Evolutionary conservation across 2,888 invertebrate genomes (phyloP).

Genomic region (Athalia rosae): DNA sequence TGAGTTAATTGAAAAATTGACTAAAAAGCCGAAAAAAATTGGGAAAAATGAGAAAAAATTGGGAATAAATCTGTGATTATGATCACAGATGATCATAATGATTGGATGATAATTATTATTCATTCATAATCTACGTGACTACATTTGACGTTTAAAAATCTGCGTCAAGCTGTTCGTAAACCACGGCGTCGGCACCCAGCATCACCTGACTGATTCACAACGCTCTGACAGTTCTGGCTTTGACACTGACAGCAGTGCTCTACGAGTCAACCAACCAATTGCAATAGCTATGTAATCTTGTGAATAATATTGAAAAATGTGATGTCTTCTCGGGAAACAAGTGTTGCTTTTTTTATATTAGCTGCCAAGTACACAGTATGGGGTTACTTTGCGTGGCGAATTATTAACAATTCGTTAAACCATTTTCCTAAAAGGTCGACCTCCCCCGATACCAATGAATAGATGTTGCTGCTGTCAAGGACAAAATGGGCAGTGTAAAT

Average conservation of each 20-base stretch:
- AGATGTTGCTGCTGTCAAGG: constrained; percentile 39
- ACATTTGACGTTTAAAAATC: no score
- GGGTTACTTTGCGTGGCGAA: constrained; percentile 61
- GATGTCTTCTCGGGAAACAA: constrained; percentile 56
- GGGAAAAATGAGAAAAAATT: no score
- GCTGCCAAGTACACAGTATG: constrained; percentile 65
- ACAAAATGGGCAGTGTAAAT: constrained; percentile 41
- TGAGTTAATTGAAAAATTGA: no score
- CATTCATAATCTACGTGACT: no score
- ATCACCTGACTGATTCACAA: constrained; percentile 35
- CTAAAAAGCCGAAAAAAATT: no score
- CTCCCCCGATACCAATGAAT: not conserved
- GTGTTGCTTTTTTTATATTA: constrained; percentile 60
- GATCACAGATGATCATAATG: no score
- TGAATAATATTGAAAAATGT: constrained; percentile 16
- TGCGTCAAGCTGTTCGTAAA: no score
- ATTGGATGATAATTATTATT: no score
- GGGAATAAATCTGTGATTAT: no score
- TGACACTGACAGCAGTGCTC: no score
- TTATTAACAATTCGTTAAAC: constrained; percentile 46
- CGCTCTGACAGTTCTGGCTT: not conserved
- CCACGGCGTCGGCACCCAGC: constrained; percentile 21
- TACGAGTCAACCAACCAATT: no score
- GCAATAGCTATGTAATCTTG: no score
- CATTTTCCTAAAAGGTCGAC: constrained; percentile 18